phyloP scores from a whole-genome alignment of 1,140 invertebrate genomes.

The Antheraea mylitta region DNA sequence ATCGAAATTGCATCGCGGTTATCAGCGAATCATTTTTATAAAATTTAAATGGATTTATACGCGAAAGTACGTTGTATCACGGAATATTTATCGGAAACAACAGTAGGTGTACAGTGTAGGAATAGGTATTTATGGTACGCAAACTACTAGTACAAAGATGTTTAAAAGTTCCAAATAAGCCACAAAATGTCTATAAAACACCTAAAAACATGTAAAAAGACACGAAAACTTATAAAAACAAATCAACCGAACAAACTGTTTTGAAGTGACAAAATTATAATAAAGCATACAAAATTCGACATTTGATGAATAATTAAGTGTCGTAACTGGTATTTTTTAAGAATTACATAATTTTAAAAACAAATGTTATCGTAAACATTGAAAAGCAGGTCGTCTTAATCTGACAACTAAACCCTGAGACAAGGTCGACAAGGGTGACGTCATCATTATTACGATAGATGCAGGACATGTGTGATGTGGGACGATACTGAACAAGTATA shows the following conservation, averaged over 20 bases:
- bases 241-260: too few species aligned
- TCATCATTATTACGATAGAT: constrained; percentile 42
- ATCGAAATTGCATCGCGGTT: not conserved
- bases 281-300: too few species aligned
- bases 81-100: not conserved
- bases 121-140: not conserved
- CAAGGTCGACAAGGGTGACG: constrained; percentile 64
- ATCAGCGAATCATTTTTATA: not conserved
- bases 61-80: not conserved
- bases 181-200: too few species aligned
- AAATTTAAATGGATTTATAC: not conserved
- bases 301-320: too few species aligned
- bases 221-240: too few species aligned
- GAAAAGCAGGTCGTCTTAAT: constrained; percentile 33
- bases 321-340: not conserved
- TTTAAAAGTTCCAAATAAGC: too few species aligned
- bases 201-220: too few species aligned
- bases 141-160: not conserved
- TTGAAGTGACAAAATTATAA: too few species aligned
- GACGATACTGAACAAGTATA: constrained; percentile 19
- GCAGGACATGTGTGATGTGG: constrained; percentile 52
- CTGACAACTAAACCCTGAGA: constrained; percentile 39
- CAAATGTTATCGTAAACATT: constrained; percentile 42
- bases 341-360: constrained; percentile 15
- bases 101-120: not conserved